Evolutionary conservation across 1,140 invertebrate genomes (phyloP).

Genomic region (Drosophila equinoxialis): DNA sequence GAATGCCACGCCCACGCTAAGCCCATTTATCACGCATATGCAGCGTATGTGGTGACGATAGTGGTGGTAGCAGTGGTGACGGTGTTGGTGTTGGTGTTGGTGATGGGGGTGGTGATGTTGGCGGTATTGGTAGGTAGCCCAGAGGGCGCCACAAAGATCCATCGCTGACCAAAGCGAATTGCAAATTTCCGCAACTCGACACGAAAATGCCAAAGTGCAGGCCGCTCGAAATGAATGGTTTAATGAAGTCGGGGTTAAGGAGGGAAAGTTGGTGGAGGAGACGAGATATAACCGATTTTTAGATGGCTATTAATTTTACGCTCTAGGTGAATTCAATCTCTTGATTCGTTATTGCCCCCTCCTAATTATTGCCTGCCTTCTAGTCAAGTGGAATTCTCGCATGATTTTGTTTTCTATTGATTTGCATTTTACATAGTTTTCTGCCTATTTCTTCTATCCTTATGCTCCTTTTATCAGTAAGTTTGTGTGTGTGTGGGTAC

Average conservation of each 20-base stretch:
- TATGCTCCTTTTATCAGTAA: no score
- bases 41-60: slow-evolving; percentile 30
- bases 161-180: slow-evolving; percentile 39
- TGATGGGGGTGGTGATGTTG: slow-evolving; percentile 4
- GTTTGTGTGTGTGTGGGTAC: no score
- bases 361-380: not conserved
- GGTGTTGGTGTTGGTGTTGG: not conserved
- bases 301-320: slow-evolving; percentile 1
- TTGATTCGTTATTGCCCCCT: not conserved
- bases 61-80: slow-evolving; percentile 2
- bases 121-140: slow-evolving; percentile 6
- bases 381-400: no score
- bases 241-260: not conserved
- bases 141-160: slow-evolving; percentile 22
- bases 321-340: not conserved
- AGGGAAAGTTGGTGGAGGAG: not conserved
- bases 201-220: slow-evolving; percentile 32
- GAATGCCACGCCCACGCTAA: slow-evolving; percentile 34
- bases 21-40: slow-evolving; percentile 63
- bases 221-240: slow-evolving; percentile 3
- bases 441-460: no score
- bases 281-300: not conserved
- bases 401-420: not conserved
- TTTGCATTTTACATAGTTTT: slow-evolving; percentile 1
- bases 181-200: slow-evolving; percentile 57